These are phyloP conservation scores for Antitype chi DNA, from an alignment of 2,888 invertebrate species.

Conservation along the genomic window DNA sequence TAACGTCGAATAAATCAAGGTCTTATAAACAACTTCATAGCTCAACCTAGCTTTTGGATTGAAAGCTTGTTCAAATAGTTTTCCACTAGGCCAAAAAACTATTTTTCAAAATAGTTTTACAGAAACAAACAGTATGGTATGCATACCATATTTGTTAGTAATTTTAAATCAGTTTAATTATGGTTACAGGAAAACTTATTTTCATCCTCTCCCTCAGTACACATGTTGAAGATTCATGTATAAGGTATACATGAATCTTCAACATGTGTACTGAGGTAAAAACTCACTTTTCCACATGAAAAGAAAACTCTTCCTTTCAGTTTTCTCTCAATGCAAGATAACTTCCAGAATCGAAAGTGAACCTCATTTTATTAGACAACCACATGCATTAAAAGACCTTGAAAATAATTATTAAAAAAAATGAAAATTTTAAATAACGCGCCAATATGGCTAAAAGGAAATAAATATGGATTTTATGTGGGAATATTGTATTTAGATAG, in stretches of 20 bases:
- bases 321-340: conserved; percentile 72
- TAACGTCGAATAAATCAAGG: conserved; percentile 22
- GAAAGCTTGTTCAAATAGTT: neutral
- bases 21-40: neutral
- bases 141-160: neutral
- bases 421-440: conserved; percentile 17
- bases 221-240: conserved; percentile 4
- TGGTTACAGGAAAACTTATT: neutral
- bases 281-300: conserved; percentile 35
- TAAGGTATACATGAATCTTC: no score
- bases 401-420: conserved; percentile 27
- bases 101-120: neutral
- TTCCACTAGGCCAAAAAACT: conserved; percentile 14
- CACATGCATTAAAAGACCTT: conserved; percentile 28
- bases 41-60: neutral
- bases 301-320: conserved; percentile 76
- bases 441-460: conserved; percentile 34
- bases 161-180: conserved; percentile 11
- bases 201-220: neutral
- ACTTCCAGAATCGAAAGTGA: conserved; percentile 76
- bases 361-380: conserved; percentile 78
- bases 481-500: conserved; percentile 66
- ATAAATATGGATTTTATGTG: conserved; percentile 51
- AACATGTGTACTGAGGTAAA: no score
- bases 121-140: conserved; percentile 2